Evolutionary conservation across 64 coral and sea anemone genomes (phyloP), one percentile per base, ranked within the genome.

Genomic region (Actinia equina): DNA sequence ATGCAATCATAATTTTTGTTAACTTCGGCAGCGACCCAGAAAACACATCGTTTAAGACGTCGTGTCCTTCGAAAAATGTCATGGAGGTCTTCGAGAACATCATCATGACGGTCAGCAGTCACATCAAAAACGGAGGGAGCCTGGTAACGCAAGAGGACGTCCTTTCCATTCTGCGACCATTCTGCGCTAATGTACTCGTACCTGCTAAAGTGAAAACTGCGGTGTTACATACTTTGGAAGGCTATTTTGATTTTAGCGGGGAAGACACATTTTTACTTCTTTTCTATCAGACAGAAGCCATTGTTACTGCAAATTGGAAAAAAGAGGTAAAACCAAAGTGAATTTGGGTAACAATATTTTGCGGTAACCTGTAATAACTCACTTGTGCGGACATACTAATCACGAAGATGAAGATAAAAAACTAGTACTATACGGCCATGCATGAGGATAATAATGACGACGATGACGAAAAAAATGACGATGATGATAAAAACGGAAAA

Each of bases 241-340:
- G 79, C n/a, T 87, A 87, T 8, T 94, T 98, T 90, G 85, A 98
- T 25, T 83, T 98, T 23, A 94, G 87, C 37, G 95, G 95, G 59
- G 95, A 98, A 59, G 95, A 98, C 60, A 98, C 87, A 6, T 94
- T 92, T 78, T 61, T 98, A 52, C 45, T 98, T 17, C 42, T 98
- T 20, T 98, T 88, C 77, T 94, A 94, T 90, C 95, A 98, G 67
- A 98, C 95, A 17, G 92, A 94, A 82, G 93, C 95, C 44, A 86
- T 98, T 59, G 92, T 98, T 25, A 91, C 84, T 49, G 77, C 87
- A 18, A 86, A 86, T 6, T 98, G 95, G 95, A 85, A 94, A 30
- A 94, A 22, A 87, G 78, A 94, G 84, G 95, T 98, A 91, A 70
- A 18, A 69, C 63, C 0, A 7, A 22, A 9, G 2, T n/a, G 22